Evolutionary conservation across 92 coral and sea anemone genomes (phyloP).

Genomic region (Parazoanthus darwini): DNA sequence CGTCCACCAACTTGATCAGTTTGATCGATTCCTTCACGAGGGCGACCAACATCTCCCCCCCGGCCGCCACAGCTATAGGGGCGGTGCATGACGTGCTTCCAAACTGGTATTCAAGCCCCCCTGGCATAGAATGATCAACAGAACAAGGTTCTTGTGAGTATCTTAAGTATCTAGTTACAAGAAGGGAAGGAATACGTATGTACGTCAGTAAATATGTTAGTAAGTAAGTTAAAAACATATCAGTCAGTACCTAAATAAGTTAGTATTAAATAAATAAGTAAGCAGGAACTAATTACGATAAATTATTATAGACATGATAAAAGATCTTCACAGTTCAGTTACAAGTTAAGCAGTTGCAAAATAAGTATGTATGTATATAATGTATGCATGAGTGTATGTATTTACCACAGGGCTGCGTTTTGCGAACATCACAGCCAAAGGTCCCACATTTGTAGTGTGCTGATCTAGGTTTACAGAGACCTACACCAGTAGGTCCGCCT

Average conservation of each 20-base stretch:
- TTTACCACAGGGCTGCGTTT: too few species aligned
- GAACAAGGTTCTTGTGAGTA: neutral
- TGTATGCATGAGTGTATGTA: too few species aligned
- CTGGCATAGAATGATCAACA: neutral
- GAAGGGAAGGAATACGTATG: neutral
- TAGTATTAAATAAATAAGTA: neutral
- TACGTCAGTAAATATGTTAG: neutral
- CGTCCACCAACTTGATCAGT: constrained; percentile 69
- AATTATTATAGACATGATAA: too few species aligned
- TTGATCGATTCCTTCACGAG: constrained; percentile 57
- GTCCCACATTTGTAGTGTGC: too few species aligned
- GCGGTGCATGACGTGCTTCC: constrained; percentile 63
- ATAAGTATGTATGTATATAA: too few species aligned
- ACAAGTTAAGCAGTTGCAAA: too few species aligned
- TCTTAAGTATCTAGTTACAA: neutral
- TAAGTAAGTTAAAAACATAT: neutral
- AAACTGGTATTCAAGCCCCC: constrained; percentile 64
- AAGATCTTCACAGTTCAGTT: too few species aligned
- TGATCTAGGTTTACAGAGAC: too few species aligned
- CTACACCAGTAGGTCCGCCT: too few species aligned
- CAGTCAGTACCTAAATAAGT: neutral
- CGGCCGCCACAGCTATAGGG: constrained; percentile 66
- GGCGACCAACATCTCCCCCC: constrained; percentile 64
- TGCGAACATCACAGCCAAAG: too few species aligned
- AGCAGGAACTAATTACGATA: too few species aligned